These are phyloP conservation scores for Zaprionus kolodkinae DNA, from an alignment of 1,140 invertebrate species.

Conservation along the genomic window DNA sequence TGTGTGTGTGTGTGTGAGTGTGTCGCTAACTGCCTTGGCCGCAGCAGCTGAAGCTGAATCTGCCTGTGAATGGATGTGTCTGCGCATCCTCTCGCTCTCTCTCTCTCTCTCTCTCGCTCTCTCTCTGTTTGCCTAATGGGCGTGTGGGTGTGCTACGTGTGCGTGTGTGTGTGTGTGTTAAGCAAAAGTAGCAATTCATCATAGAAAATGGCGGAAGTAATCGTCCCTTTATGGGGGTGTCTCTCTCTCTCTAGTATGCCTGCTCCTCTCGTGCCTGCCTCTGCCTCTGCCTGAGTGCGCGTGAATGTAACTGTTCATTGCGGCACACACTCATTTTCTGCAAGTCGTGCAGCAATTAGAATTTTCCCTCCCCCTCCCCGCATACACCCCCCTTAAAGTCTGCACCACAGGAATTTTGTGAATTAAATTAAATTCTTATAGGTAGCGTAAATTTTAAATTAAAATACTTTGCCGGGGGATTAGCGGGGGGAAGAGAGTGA, in stretches of 20 bases:
- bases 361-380: constrained; percentile 1
- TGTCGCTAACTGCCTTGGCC: constrained; percentile 48
- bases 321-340: constrained; percentile 19
- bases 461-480: background rate
- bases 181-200: constrained; percentile 84
- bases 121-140: constrained; percentile 42
- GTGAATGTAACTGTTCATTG: constrained; percentile 30
- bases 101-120: constrained; percentile 59
- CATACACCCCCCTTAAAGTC: constrained; percentile 1
- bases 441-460: background rate
- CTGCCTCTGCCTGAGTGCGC: constrained; percentile 29
- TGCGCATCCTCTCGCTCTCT: constrained; percentile 68
- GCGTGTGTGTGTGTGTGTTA: constrained; percentile 45
- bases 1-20: constrained; percentile 20
- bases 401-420: background rate
- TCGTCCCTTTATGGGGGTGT: constrained; percentile 64
- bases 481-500: background rate
- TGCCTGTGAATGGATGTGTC: constrained; percentile 50
- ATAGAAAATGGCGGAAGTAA: constrained; percentile 84
- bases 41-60: constrained; percentile 10
- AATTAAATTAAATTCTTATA: background rate
- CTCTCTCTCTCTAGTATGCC: too few relatives aligned
- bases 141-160: constrained; percentile 17
- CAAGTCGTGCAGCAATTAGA: constrained; percentile 57
- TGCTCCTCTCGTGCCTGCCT: constrained; percentile 11